Base-by-base conservation (phyloP, 2,797 vertebrate species). In the Cirrhinus molitorella region DNA sequence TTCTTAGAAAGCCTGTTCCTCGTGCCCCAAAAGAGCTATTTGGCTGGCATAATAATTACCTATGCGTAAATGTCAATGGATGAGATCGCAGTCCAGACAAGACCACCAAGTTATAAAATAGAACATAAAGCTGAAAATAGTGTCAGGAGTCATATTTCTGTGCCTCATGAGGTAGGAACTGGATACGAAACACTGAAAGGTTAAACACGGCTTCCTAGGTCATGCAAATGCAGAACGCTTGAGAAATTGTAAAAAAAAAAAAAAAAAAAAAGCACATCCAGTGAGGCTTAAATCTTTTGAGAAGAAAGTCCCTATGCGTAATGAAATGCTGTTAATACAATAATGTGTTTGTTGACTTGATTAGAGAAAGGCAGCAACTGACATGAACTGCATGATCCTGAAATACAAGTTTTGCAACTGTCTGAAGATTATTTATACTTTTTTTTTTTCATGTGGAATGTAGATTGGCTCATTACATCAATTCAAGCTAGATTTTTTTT, bases 1-100 rank as follows among this genome's bases (percentile, higher is more conserved):
- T 85, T 85, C 84, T 82, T 67, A 73, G 79, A 85, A 81, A 81
- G 66, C 47, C 67, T 31, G 14, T 17, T 68, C 66, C 43, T 72
- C 3, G 14, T n/a, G 47, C 16, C 57, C 28, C 63, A 72, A 49
- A 12, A 31, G 0, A 72, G 49, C 57, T 67, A 57, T 72, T 61
- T 73, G 25, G 21, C 45, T 57, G 57, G 47, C 59, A 77, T 61
- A 25, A 57, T 73, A 82, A 47, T 68, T 82, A 66, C 34, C 6
- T 47, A n/a, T 45, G 25, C 12, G 9, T 63, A 19, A 71, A 55
- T 70, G 14, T 74, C 28, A 19, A 74, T 40, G 9, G 40, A 53
- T 51, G 73, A 55, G 21, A 31, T 25, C 25, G 3, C 8, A n/a
- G 25, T 61, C 37, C 23, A n/a, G 81, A 73, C 34, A 83, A 51